Percentiles rank a stretch among this genome's conserved stretches.
Conservation (phyloP, 2,797 vertebrate genomes). For the Enteromius trimaculatus region DNA sequence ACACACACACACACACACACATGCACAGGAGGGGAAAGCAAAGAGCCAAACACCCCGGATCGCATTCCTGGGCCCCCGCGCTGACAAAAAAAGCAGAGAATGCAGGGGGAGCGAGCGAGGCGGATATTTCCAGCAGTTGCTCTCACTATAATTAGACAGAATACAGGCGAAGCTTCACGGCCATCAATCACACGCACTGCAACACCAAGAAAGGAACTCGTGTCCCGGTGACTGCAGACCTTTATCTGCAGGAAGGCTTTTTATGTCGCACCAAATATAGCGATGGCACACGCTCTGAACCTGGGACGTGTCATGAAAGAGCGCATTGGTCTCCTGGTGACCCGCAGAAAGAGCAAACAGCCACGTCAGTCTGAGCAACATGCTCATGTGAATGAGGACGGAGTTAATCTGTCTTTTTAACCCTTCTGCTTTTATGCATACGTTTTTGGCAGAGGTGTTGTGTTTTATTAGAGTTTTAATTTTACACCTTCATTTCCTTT, state of each 20-base stretch:
- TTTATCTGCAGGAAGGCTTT: conserved; percentile 70
- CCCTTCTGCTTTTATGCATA: no score
- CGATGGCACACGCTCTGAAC: conserved; percentile 64
- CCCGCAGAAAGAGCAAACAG: conserved; percentile 72
- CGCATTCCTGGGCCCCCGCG: conserved; percentile 59
- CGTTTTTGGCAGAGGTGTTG: no score
- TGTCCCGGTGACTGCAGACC: conserved; percentile 64
- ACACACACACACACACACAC: no score
- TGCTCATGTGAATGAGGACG: neutral
- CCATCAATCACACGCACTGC: conserved; percentile 63
- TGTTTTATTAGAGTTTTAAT: neutral
- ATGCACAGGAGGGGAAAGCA: conserved; percentile 15
- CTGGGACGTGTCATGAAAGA: conserved; percentile 55
- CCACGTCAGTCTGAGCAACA: conserved; percentile 57
- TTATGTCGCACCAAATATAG: conserved; percentile 74
- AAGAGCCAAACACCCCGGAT: conserved; percentile 42
- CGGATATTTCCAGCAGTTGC: conserved; percentile 72
- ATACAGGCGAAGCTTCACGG: conserved; percentile 58
- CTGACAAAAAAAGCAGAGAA: conserved; percentile 33
- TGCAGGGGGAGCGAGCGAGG: conserved; percentile 11
- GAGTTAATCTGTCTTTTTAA: no score
- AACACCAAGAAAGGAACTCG: conserved; percentile 78
- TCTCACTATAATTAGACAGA: conserved; percentile 79
- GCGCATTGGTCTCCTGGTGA: conserved; percentile 70
- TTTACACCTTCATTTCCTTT: neutral